Evolutionary conservation across 2,797 vertebrate genomes (phyloP).

Genomic region (Enoplosus armatus): DNA sequence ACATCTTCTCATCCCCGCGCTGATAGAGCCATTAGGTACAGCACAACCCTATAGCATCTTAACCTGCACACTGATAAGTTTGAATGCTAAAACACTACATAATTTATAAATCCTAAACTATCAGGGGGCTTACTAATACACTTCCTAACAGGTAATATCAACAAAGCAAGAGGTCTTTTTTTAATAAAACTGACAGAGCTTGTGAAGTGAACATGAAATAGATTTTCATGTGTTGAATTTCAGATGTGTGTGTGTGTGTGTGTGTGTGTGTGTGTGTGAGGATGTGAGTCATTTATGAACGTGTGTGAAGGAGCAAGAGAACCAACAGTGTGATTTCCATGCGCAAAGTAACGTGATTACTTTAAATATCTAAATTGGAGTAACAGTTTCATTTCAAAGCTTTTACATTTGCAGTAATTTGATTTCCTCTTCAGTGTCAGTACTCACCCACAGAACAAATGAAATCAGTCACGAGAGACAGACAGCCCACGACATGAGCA

Average conservation of each 20-base stretch:
- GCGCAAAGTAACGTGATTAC: neutral
- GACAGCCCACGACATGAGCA: neutral
- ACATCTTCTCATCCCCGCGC: slow-evolving; percentile 77
- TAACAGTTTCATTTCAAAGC: neutral
- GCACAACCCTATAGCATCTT: slow-evolving; percentile 60
- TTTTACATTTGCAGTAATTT: neutral
- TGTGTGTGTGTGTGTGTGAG: neutral
- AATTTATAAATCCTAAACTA: neutral
- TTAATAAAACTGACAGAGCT: neutral
- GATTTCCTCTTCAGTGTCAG: neutral
- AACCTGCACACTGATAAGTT: slow-evolving; percentile 51
- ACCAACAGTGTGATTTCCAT: neutral
- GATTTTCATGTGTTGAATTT: slow-evolving; percentile 6
- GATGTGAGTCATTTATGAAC: slow-evolving; percentile 4
- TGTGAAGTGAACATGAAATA: slow-evolving; percentile 17
- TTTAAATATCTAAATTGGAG: slow-evolving; percentile 2
- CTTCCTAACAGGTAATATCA: slow-evolving; percentile 12
- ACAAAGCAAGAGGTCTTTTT: neutral
- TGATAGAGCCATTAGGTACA: slow-evolving; percentile 76
- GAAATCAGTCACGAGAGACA: too few relatives aligned
- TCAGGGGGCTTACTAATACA: slow-evolving; percentile 20
- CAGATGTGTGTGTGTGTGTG: neutral
- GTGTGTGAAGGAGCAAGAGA: neutral
- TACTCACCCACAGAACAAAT: neutral
- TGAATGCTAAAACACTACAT: slow-evolving; percentile 28